Percentiles rank a stretch among this genome's conserved stretches.
These are phyloP conservation scores for Cheilosia soror DNA, from an alignment of 2,888 invertebrate species.

Conservation along the genomic window DNA sequence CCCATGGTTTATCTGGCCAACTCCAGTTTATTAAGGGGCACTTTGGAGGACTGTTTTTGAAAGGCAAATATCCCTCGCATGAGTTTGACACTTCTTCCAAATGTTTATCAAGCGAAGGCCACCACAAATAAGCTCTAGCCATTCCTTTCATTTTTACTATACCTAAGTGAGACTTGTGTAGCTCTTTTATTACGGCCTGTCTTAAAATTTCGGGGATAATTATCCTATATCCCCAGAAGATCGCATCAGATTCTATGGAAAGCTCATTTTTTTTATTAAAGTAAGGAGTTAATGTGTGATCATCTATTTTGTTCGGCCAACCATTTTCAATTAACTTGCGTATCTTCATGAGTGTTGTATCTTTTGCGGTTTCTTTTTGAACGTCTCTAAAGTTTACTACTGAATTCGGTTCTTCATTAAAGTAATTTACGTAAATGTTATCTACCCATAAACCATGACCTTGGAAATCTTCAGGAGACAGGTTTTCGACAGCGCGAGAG, in stretches of 20 bases:
- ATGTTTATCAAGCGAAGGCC: slow-evolving; percentile 72
- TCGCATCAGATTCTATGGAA: slow-evolving; percentile 26
- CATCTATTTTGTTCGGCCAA: slow-evolving; percentile 11
- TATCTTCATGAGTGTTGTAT: slow-evolving; percentile 3
- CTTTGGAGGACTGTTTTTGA: slow-evolving; percentile 35
- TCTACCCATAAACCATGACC: slow-evolving; percentile 13
- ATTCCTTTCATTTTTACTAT: slow-evolving; percentile 56
- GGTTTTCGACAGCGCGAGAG: slow-evolving; percentile 53
- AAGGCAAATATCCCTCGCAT: slow-evolving; percentile 41
- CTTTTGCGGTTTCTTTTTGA: slow-evolving; percentile 20
- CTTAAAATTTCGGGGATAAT: slow-evolving; percentile 41
- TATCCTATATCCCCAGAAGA: slow-evolving; percentile 48
- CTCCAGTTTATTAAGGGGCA: slow-evolving; percentile 52
- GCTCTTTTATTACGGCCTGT: slow-evolving; percentile 33
- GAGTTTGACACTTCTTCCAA: slow-evolving; percentile 72
- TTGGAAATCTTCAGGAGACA: not conserved
- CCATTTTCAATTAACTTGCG: slow-evolving; percentile 12
- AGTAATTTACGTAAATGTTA: slow-evolving; percentile 26
- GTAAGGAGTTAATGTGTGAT: slow-evolving; percentile 14
- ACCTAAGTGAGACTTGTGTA: slow-evolving; percentile 8
- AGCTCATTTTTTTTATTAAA: slow-evolving; percentile 29
- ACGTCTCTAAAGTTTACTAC: slow-evolving; percentile 17
- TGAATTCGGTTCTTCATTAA: slow-evolving; percentile 2
- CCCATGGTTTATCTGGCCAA: slow-evolving; percentile 3
- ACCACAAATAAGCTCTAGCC: slow-evolving; percentile 73